A percentile compares a stretch with the other conserved stretches of the same genome.
These are phyloP conservation scores for Oryzias sinensis DNA, from an alignment of 2,797 vertebrate genomes.

Conservation along the genomic window DNA sequence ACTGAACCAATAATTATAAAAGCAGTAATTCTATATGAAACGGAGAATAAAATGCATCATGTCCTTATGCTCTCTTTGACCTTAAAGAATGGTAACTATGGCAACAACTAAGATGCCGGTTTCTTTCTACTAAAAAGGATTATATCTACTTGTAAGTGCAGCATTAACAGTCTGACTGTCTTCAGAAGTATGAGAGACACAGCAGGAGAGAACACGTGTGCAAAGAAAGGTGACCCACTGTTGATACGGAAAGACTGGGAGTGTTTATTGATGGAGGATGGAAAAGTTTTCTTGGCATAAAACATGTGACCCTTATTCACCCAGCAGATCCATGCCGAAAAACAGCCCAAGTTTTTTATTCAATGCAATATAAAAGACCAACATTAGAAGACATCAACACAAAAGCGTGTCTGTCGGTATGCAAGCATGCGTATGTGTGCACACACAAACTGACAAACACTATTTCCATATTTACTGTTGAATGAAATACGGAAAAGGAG, in stretches of 20 bases:
- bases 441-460: slow-evolving; percentile 87
- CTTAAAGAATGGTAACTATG: slow-evolving; percentile 30
- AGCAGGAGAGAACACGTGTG: slow-evolving; percentile 35
- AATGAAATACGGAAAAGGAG: slow-evolving; percentile 72
- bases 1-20: slow-evolving; percentile 48
- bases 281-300: slow-evolving; percentile 47
- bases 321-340: slow-evolving; percentile 33
- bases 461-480: slow-evolving; percentile 94
- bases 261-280: slow-evolving; percentile 50
- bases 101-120: slow-evolving; percentile 23
- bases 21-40: slow-evolving; percentile 34
- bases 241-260: slow-evolving; percentile 46
- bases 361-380: slow-evolving; percentile 50
- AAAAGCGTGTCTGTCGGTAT: slow-evolving; percentile 56
- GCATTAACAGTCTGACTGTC: slow-evolving; percentile 50
- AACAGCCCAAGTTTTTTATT: slow-evolving; percentile 47
- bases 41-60: slow-evolving; percentile 41
- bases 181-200: slow-evolving; percentile 42
- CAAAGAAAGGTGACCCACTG: slow-evolving; percentile 56
- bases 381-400: slow-evolving; percentile 62
- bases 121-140: slow-evolving; percentile 45
- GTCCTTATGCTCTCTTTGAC: slow-evolving; percentile 41
- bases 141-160: slow-evolving; percentile 44
- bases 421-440: slow-evolving; percentile 47
- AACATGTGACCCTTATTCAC: slow-evolving; percentile 39